Percentiles rank a stretch among this genome's conserved stretches.
These are phyloP conservation scores for Vespertilio murinus DNA, from an alignment of 2,797 vertebrate genomes.

Conservation along the genomic window DNA sequence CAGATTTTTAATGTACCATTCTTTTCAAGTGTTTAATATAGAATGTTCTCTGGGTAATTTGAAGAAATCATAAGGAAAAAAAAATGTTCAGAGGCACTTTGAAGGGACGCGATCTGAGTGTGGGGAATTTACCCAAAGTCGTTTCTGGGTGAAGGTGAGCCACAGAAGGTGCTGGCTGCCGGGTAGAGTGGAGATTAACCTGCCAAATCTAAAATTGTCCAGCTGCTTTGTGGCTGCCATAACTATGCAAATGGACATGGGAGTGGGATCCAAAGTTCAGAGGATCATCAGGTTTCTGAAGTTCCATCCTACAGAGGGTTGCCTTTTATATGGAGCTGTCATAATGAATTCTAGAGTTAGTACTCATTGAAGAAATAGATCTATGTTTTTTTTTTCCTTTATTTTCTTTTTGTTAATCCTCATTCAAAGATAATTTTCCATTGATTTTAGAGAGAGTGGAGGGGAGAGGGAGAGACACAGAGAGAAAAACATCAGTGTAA, in stretches of 20 bases:
- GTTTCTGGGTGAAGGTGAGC: constrained; percentile 66
- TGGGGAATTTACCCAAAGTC: constrained; percentile 65
- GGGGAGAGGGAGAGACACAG: no score
- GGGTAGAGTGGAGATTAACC: neutral
- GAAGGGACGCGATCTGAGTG: constrained; percentile 66
- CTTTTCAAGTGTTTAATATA: constrained; percentile 37
- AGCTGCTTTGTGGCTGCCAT: neutral
- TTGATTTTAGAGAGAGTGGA: no score
- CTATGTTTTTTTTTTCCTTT: neutral
- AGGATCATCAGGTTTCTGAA: neutral
- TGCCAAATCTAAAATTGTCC: neutral
- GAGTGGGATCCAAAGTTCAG: neutral
- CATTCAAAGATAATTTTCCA: no score
- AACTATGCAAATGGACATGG: neutral
- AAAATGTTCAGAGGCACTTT: constrained; percentile 44
- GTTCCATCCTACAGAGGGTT: neutral
- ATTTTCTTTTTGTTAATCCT: no score
- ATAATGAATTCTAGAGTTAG: no score
- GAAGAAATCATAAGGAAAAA: neutral
- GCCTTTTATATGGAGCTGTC: neutral
- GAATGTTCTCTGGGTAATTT: constrained; percentile 45
- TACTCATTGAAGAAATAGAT: no score
- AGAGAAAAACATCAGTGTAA: no score
- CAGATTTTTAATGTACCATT: neutral
- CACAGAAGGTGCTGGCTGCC: neutral